Evolutionary conservation across 2,113 vertebrate species (phyloP), one percentile per base, ranked within the genome.

Genomic region (Pseudorasbora parva): DNA sequence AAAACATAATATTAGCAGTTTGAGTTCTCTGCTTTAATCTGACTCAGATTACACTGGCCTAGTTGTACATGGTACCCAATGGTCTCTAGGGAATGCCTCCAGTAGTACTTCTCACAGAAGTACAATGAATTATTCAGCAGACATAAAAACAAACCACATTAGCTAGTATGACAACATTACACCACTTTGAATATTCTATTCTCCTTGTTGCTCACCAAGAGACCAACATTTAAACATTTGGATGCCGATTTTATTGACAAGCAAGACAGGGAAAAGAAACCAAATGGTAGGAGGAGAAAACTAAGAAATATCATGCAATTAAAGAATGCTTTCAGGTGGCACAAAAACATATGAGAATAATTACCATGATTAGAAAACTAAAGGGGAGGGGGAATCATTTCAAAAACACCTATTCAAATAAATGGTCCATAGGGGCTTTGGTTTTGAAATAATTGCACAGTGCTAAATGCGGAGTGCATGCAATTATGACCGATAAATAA

Each of bases 401-500:
- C 45, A 33, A 47, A 85, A 85, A 83, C 59, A 78, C 66, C 49
- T 84, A 47, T 81, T 47, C 17, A 81, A 78, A 85, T 82, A 85
- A 86, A 88, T 64, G 84, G 78, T 82, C 83, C 68, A 75, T 69
- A 66, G 84, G 72, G 76, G 54, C 41, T 69, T 43, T 71, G 45
- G 73, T 86, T 73, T 66, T 84, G 76, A 87, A 91, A 82, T 87
- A 86, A 88, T 82, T 87, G 64, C 62, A 84, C 49, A 10, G 49
- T 56, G 45, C 59, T 79, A 88, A 86, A 86, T 73, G 62, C 45
- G 81, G 68, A 83, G 78, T 51, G 69, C 47, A 19, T 60, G 84
- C 51, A 69, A 87, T 88, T 85, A 84, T 77, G 41, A 86, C 47
- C 78, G 43, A 86, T 84, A 88, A 85, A 87, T 82, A 85, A 87